A percentile compares a stretch with the other conserved stretches of the same genome.
These are phyloP conservation scores for Enteromius paludinosus DNA, from an alignment of 2,797 vertebrate species.

Conservation along the genomic window DNA sequence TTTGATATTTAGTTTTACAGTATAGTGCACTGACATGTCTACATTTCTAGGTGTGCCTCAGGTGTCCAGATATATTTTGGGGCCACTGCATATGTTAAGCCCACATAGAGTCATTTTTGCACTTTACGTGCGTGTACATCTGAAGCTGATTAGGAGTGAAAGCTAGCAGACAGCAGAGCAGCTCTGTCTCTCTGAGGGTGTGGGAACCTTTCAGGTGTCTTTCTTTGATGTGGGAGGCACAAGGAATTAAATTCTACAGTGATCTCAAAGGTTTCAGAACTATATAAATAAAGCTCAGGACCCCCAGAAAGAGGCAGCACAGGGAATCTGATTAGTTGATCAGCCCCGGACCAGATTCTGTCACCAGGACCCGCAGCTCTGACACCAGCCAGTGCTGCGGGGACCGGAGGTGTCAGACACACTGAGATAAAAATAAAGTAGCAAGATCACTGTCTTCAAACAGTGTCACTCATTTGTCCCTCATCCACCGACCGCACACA, in stretches of 20 bases:
- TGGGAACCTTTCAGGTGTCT: slow-evolving; percentile 56
- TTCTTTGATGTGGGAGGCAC: slow-evolving; percentile 53
- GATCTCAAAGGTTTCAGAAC: slow-evolving; percentile 50
- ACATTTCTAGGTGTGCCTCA: background rate
- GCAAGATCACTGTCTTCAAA: slow-evolving; percentile 47
- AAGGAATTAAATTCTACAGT: slow-evolving; percentile 53
- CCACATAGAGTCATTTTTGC: background rate
- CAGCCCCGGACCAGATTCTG: slow-evolving; percentile 49
- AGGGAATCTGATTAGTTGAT: slow-evolving; percentile 50
- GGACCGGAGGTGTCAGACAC: slow-evolving; percentile 48
- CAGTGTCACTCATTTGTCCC: slow-evolving; percentile 44
- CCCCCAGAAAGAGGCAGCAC: slow-evolving; percentile 30
- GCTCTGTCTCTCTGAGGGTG: slow-evolving; percentile 47
- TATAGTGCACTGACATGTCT: background rate
- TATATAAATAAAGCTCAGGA: slow-evolving; percentile 52
- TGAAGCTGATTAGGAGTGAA: slow-evolving; percentile 50
- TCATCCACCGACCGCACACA: background rate
- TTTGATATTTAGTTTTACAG: background rate
- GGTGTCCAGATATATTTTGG: slow-evolving; percentile 11
- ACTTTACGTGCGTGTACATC: slow-evolving; percentile 1
- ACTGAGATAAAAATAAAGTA: slow-evolving; percentile 46
- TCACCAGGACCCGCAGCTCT: slow-evolving; percentile 40
- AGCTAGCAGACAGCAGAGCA: slow-evolving; percentile 5
- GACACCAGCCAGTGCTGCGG: slow-evolving; percentile 41
- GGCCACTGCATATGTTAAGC: background rate